These are phyloP conservation scores for Gymnodraco acuticeps DNA, from an alignment of 2,797 vertebrate species.

Conservation along the genomic window DNA sequence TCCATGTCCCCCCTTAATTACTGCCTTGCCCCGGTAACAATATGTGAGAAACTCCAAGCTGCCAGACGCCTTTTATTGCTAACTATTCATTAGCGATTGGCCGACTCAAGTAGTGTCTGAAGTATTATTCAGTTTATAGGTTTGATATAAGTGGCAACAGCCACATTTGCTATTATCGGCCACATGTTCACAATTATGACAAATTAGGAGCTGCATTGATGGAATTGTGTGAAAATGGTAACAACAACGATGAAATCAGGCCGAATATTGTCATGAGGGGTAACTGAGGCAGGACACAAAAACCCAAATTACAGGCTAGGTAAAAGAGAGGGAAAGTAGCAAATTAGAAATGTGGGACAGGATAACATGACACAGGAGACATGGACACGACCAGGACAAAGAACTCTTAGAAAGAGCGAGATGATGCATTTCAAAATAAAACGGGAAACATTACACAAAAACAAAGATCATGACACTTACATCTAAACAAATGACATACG, in stretches of 20 bases:
- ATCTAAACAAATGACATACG: conserved; percentile 4
- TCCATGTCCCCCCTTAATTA: conserved; percentile 82
- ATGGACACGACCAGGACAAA: too few relatives aligned
- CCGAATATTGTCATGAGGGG: not conserved
- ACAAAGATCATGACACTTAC: too few relatives aligned
- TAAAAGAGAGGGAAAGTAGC: too few relatives aligned
- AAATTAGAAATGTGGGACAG: too few relatives aligned
- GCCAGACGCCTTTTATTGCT: conserved; percentile 79
- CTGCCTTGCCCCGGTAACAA: conserved; percentile 76
- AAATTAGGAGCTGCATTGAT: conserved; percentile 43
- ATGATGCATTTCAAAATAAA: too few relatives aligned
- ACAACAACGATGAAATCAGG: not conserved
- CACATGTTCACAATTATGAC: conserved; percentile 58
- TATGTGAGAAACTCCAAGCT: conserved; percentile 79
- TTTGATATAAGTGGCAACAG: conserved; percentile 55
- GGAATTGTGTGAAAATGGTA: not conserved
- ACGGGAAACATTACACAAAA: too few relatives aligned
- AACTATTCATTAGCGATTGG: conserved; percentile 86
- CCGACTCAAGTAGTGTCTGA: conserved; percentile 78
- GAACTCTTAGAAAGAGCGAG: too few relatives aligned
- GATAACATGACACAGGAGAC: too few relatives aligned
- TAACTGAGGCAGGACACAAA: too few relatives aligned
- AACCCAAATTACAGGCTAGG: too few relatives aligned
- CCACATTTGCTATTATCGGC: conserved; percentile 31
- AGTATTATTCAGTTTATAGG: conserved; percentile 72